phyloP scores from a whole-genome alignment of 2,797 vertebrate species.

The Myotis findleyi region DNA sequence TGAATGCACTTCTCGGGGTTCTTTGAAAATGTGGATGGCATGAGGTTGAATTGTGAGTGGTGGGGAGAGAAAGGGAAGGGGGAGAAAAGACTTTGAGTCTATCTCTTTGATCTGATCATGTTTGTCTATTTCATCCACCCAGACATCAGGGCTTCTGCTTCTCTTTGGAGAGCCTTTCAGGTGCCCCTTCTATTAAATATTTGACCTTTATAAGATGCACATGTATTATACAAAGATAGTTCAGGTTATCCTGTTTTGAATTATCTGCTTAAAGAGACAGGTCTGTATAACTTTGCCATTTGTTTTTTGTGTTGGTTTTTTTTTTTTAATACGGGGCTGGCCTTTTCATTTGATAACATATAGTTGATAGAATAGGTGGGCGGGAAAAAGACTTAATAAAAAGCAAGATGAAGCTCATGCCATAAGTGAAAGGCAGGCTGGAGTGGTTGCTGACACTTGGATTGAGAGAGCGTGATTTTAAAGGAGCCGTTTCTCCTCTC shows the following conservation, averaged over 20 bases:
- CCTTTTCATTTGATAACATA: not conserved
- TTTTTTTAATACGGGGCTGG: not conserved
- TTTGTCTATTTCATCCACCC: conserved; percentile 6
- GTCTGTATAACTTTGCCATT: conserved; percentile 27
- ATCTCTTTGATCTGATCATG: not conserved
- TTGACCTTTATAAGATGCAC: conserved; percentile 67
- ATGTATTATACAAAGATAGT: conserved; percentile 37
- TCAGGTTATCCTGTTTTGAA: conserved; percentile 53
- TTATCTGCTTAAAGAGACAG: conserved; percentile 69
- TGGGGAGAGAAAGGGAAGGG: not conserved
- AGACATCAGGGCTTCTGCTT: not conserved
- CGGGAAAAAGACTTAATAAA: not conserved
- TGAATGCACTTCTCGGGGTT: not conserved
- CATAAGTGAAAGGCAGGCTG: not conserved
- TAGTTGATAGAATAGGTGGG: not conserved
- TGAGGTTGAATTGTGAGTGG: not conserved
- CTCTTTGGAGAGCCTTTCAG: not conserved
- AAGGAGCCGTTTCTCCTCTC: conserved; percentile 9
- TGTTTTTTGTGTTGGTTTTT: not conserved
- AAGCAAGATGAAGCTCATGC: not conserved
- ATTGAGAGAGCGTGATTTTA: not conserved
- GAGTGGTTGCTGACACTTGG: conserved; percentile 8
- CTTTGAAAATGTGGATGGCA: not conserved
- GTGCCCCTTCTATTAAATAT: not conserved
- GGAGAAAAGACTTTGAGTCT: not conserved